phyloP scores from a whole-genome alignment of 2,113 vertebrate genomes.

The Grus americana region DNA sequence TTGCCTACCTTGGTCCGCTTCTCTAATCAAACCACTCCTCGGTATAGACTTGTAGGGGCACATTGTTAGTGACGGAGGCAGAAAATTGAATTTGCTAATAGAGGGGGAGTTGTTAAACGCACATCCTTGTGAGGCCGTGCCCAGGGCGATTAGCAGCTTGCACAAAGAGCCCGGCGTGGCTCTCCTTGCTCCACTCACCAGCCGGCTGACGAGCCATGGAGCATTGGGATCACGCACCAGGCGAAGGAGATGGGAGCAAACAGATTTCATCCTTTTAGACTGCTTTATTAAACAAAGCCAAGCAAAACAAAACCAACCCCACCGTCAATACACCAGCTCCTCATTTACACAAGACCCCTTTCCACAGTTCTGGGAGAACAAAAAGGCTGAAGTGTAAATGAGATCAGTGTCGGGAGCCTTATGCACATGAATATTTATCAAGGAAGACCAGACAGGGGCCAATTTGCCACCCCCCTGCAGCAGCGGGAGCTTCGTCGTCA shows the following conservation, averaged over 20 bases:
- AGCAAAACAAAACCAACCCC: not conserved
- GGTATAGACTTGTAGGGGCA: not conserved
- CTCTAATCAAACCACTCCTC: not conserved
- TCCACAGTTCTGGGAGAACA: not conserved
- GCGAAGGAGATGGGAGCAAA: not conserved
- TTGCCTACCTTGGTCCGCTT: not conserved
- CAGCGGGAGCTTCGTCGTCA: not conserved
- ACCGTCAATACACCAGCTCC: not conserved
- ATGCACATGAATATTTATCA: not conserved
- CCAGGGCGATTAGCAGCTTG: not conserved
- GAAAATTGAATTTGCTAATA: not conserved
- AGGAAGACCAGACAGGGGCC: not conserved
- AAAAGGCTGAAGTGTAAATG: not conserved
- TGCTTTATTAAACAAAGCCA: constrained; percentile 56
- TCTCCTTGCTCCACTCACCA: rapidly evolving
- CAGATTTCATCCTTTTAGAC: not conserved
- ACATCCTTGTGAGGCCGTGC: rapidly evolving
- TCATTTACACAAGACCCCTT: not conserved
- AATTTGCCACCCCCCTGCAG: not conserved
- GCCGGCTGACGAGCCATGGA: not conserved
- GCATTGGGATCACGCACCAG: not conserved
- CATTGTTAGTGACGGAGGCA: not conserved
- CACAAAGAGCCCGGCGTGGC: not conserved
- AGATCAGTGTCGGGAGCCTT: not conserved
- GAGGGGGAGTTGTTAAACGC: not conserved